Evolutionary conservation across 2,797 vertebrate genomes (phyloP).

Genomic region (Argya squamiceps): DNA sequence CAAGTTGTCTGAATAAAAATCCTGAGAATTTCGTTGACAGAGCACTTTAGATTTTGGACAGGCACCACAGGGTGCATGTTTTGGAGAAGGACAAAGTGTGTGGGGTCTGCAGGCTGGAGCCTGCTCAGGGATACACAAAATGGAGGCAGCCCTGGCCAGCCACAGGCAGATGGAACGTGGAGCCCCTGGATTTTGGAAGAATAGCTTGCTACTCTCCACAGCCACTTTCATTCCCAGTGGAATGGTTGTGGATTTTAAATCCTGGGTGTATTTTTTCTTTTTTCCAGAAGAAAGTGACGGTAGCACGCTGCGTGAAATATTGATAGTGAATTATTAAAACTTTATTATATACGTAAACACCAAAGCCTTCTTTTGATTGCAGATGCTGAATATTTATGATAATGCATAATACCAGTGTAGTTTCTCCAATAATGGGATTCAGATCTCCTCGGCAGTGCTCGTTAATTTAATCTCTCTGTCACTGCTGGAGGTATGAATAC

Average conservation of each 20-base stretch:
- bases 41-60: background rate
- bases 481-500: background rate
- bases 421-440: constrained; percentile 22
- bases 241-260: background rate
- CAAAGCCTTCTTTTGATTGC: constrained; percentile 35
- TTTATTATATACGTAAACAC: constrained; percentile 37
- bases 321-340: constrained; percentile 50
- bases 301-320: background rate
- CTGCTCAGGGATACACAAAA: background rate
- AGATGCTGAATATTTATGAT: constrained; percentile 48
- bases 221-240: background rate
- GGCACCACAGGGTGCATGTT: fast-evolving
- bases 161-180: fast-evolving
- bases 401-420: constrained; percentile 1
- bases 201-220: fast-evolving
- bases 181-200: background rate
- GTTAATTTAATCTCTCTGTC: constrained; percentile 34
- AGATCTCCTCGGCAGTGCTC: background rate
- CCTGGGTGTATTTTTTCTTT: background rate
- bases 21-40: background rate
- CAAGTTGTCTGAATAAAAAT: background rate
- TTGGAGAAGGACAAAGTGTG: background rate
- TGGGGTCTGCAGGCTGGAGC: background rate
- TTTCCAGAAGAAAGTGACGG: background rate
- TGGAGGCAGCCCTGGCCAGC: background rate